Evolutionary conservation across 2,113 vertebrate species (phyloP).

Genomic region (Neolamprologus variostigma): DNA sequence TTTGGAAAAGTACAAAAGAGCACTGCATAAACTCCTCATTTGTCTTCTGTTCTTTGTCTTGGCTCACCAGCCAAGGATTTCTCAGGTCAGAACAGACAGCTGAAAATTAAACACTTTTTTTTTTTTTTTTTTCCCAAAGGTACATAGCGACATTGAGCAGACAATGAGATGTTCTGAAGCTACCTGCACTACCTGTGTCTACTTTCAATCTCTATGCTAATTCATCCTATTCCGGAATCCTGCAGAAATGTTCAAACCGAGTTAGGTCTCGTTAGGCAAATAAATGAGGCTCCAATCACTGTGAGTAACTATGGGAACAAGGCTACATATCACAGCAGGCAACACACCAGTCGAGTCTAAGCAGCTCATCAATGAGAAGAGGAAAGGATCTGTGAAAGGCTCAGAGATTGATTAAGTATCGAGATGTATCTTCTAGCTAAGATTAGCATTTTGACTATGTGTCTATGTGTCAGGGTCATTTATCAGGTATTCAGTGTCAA

Average conservation of each 20-base stretch:
- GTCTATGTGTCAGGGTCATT: not conserved
- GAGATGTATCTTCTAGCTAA: not conserved
- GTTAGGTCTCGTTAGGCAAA: constrained; percentile 36
- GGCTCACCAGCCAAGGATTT: not conserved
- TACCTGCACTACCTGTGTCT: not conserved
- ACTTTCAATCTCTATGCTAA: constrained; percentile 44
- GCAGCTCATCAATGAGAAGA: not conserved
- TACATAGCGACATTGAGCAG: not conserved
- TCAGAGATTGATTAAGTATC: not conserved
- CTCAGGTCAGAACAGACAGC: not conserved
- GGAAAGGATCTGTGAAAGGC: not conserved
- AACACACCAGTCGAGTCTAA: not conserved
- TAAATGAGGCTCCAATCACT: constrained; percentile 20
- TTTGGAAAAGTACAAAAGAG: not conserved
- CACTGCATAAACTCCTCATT: not conserved
- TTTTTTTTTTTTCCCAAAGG: not conserved
- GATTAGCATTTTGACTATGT: not conserved
- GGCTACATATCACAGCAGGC: not conserved
- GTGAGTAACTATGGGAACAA: constrained; percentile 42
- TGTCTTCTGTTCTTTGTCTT: not conserved
- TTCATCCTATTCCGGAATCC: not conserved
- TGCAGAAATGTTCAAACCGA: not conserved
- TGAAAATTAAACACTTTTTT: constrained; percentile 29
- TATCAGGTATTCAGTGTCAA: not conserved
- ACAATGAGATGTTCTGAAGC: not conserved